Evolutionary conservation across 64 coral and sea anemone genomes (phyloP), one percentile per base, ranked within the genome.

Genomic region (Exaiptasia diaphana): DNA sequence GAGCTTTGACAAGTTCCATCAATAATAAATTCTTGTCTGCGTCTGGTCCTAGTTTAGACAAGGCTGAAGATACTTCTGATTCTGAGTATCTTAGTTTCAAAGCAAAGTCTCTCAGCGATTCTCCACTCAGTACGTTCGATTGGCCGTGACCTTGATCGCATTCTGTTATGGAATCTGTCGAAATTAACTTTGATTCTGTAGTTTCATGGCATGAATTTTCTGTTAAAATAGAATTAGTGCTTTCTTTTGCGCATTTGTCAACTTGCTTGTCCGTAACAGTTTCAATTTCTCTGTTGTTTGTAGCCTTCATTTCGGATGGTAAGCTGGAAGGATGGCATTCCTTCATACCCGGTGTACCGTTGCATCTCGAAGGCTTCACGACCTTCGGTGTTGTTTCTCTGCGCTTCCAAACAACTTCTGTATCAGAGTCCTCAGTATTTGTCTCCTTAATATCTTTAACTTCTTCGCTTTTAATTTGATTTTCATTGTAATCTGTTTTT

Each of bases 11-110:
- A 41, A 95, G 40, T 63, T 95, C 91, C 15, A 61, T 35, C n/a
- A 95, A 70, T 22, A 95, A 75, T 7, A 76, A 63, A 35, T 95
- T 89, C n/a, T 78, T 82, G 12, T 89, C 81, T 17, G 86, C 91
- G 46, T 83, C 87, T 37, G 91, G 86, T 23, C 91, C 91, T 26
- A 95, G 43, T 42, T 95, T 95, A 21, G 80, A 72, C n/a, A 95
- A 63, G 4, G 72, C 91, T 1, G 78, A 79, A 6, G 64, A 50
- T 46, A 95, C 86, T 23, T 53, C 70, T 8, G 80, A 77, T 30
- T 89, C 86, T 23, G 46, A 70, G 33, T 95, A 95, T 3, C 91
- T 72, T 5, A 95, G 44, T 71, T 95, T 95, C 3, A 65, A 37
- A 2, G 91, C 91, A 28, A 89, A 95, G 50, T 95, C 79, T 23